Conservation (phyloP, 2,888 invertebrate genomes). For the Crematogaster levior region DNA sequence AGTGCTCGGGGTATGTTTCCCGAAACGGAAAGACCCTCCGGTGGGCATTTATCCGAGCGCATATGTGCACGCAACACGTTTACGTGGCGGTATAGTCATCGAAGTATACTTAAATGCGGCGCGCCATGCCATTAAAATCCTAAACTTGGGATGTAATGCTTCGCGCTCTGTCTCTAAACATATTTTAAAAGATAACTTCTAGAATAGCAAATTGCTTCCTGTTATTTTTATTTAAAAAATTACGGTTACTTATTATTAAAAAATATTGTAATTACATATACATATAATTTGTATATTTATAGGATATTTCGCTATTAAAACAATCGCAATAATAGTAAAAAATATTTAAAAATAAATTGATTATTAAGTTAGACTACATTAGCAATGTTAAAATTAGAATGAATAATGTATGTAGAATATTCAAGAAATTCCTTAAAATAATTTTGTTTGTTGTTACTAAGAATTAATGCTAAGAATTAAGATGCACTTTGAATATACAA, state of each 20-base stretch:
- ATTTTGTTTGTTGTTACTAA: neutral
- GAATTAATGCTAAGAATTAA: neutral
- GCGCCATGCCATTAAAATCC: slow-evolving; percentile 54
- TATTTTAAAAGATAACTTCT: neutral
- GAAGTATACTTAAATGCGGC: slow-evolving; percentile 64
- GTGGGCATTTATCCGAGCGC: slow-evolving; percentile 79
- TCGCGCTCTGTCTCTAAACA: neutral
- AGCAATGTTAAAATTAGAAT: neutral
- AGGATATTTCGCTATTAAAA: neutral
- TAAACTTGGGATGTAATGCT: slow-evolving; percentile 13
- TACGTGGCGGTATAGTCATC: slow-evolving; percentile 65
- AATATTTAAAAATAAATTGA: neutral
- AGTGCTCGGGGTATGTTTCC: slow-evolving; percentile 76
- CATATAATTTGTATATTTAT: neutral
- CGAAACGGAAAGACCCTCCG: slow-evolving; percentile 81
- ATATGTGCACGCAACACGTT: slow-evolving; percentile 72
- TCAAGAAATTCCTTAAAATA: neutral
- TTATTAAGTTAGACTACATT: neutral
- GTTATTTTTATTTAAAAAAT: too few species aligned
- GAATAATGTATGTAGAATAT: neutral
- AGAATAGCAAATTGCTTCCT: neutral
- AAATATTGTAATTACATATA: neutral
- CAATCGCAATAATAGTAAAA: neutral
- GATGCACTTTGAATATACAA: neutral
- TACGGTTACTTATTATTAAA: too few species aligned